phyloP scores from a whole-genome alignment of 2,888 invertebrate species.

The Teleogryllus oceanicus region DNA sequence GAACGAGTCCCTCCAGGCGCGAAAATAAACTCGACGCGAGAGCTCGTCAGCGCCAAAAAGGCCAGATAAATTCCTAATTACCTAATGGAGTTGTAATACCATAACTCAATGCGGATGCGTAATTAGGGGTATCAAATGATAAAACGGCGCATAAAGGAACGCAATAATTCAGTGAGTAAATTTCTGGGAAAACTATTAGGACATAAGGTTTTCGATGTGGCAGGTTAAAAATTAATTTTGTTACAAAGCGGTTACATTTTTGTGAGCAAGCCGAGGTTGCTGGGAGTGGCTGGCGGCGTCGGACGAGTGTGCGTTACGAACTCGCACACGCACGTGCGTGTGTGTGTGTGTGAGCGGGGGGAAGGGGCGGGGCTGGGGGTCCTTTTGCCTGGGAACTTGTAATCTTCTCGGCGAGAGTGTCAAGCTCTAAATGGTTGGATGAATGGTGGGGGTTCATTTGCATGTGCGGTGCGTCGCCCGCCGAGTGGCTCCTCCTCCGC shows the following conservation, averaged over 20 bases:
- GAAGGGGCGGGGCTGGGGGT: neutral
- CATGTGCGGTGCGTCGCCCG: too few relatives aligned
- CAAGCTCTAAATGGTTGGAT: neutral
- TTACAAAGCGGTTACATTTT: neutral
- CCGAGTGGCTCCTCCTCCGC: too few relatives aligned
- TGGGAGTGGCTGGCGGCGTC: neutral
- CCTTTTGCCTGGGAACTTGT: neutral
- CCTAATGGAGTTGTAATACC: slow-evolving; percentile 2
- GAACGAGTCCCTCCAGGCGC: neutral
- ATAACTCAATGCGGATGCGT: neutral
- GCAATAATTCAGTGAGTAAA: neutral
- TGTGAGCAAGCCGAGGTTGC: neutral
- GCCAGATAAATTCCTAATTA: neutral
- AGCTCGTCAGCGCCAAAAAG: neutral
- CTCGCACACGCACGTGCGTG: neutral
- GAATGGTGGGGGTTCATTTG: neutral
- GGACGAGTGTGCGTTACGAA: neutral
- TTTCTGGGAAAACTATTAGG: neutral
- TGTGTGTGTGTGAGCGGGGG: neutral
- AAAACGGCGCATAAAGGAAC: neutral
- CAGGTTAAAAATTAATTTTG: neutral
- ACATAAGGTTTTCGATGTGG: neutral
- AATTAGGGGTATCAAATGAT: slow-evolving; percentile 7
- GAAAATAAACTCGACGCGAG: neutral
- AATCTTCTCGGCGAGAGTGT: neutral